Conservation (phyloP, 2,113 vertebrate species). For the Eulacestoma nigropectus region DNA sequence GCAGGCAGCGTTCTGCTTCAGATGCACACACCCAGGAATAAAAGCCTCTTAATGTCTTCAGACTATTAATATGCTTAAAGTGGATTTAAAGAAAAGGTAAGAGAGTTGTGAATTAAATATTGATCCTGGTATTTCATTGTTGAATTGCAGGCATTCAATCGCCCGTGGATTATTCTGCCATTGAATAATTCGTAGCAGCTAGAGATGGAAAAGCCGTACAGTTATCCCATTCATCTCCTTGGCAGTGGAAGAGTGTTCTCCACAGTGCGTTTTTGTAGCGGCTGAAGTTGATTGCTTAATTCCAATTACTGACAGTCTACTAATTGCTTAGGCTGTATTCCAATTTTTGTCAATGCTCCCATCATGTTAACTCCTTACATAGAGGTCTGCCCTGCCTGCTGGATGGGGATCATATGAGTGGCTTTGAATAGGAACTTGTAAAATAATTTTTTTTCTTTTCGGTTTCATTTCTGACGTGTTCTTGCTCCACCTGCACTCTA, state of each 20-base stretch:
- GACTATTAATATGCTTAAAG: slow-evolving; percentile 35
- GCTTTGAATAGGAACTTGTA: background rate
- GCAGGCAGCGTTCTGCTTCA: background rate
- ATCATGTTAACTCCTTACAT: slow-evolving; percentile 1
- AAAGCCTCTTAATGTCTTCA: slow-evolving; percentile 7
- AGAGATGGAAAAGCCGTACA: background rate
- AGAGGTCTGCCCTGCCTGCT: slow-evolving; percentile 32
- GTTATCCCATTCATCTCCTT: slow-evolving; percentile 37
- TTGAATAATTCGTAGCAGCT: background rate
- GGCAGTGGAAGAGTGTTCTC: slow-evolving; percentile 37
- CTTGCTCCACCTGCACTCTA: background rate
- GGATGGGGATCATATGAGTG: background rate
- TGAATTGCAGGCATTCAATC: background rate
- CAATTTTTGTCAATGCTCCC: slow-evolving; percentile 41
- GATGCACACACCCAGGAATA: background rate
- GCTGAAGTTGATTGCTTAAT: slow-evolving; percentile 56
- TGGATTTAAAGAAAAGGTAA: slow-evolving; percentile 21
- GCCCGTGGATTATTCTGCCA: slow-evolving; percentile 32
- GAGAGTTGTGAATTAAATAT: slow-evolving; percentile 51
- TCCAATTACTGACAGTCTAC: slow-evolving; percentile 53
- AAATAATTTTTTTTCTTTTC: background rate
- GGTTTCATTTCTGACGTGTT: background rate
- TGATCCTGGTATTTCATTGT: slow-evolving; percentile 38
- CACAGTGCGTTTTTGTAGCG: background rate
- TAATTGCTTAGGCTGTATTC: slow-evolving; percentile 56